Percentiles rank a stretch among this genome's conserved stretches.
Evolutionary conservation across 2,113 vertebrate species (phyloP).

Genomic region (Menidia beryllina): DNA sequence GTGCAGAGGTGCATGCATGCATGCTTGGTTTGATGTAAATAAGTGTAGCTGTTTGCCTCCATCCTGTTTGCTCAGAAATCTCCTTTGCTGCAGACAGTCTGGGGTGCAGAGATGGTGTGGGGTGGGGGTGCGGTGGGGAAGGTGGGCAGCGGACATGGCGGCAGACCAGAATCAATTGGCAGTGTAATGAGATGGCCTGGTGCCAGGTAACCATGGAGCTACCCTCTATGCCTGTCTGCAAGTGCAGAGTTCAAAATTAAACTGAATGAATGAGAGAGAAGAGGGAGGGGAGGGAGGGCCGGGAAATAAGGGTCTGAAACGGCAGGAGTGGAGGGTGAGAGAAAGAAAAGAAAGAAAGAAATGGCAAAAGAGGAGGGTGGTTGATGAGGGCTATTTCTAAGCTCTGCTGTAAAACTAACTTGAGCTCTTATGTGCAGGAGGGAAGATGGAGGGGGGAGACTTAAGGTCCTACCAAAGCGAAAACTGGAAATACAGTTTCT

Average conservation of each 20-base stretch:
- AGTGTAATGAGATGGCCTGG: conserved; percentile 86
- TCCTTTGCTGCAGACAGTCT: conserved; percentile 80
- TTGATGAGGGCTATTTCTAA: conserved; percentile 68
- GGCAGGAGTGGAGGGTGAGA: conserved; percentile 60
- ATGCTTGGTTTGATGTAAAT: conserved; percentile 39
- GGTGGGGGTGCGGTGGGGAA: conserved; percentile 52
- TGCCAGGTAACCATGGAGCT: conserved; percentile 87
- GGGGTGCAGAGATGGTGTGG: conserved; percentile 77
- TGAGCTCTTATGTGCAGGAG: conserved; percentile 53
- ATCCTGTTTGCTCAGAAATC: conserved; percentile 74
- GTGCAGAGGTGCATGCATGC: conserved; percentile 33
- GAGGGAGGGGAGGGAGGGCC: conserved; percentile 43
- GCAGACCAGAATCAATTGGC: conserved; percentile 86
- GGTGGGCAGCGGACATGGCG: conserved; percentile 81
- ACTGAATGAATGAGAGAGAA: conserved; percentile 77
- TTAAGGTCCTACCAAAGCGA: conserved; percentile 20
- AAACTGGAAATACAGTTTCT: conserved; percentile 34
- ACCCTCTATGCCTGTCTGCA: conserved; percentile 79
- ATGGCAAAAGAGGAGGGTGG: conserved; percentile 59
- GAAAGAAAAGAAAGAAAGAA: conserved; percentile 68
- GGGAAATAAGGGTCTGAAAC: conserved; percentile 69
- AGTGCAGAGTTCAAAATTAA: conserved; percentile 84
- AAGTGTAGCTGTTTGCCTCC: conserved; percentile 60
- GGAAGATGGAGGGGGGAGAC: conserved; percentile 47
- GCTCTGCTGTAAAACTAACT: conserved; percentile 62